Percentiles rank a stretch among this genome's conserved stretches.
Conservation (phyloP, 2,113 vertebrate species). For the Phalacrocorax pelagicus region DNA sequence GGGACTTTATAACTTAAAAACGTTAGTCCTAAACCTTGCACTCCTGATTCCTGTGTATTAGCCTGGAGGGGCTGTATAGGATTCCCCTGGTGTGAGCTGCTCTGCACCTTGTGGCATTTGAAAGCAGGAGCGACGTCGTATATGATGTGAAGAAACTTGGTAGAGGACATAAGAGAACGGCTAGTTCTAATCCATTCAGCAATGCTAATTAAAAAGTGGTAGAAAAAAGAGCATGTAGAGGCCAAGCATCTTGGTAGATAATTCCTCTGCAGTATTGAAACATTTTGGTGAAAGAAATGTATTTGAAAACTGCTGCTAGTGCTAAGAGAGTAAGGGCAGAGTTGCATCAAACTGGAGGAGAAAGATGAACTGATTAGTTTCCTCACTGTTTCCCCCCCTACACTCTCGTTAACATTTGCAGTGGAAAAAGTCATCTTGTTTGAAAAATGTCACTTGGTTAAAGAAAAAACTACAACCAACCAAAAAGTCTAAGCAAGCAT, state of each 20-base stretch:
- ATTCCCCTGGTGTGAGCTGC: background rate
- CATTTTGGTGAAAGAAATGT: background rate
- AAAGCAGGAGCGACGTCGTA: background rate
- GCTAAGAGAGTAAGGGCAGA: background rate
- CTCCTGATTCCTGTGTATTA: background rate
- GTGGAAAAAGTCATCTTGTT: conserved; percentile 8
- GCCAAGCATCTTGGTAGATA: background rate
- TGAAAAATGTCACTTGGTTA: conserved; percentile 17
- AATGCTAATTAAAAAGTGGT: background rate
- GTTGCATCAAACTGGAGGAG: background rate
- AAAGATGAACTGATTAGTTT: conserved; percentile 10
- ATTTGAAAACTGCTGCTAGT: background rate
- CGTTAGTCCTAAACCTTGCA: background rate
- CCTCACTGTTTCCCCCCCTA: background rate
- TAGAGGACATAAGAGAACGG: background rate
- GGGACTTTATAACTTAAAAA: background rate
- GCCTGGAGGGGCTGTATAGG: background rate
- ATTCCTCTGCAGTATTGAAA: background rate
- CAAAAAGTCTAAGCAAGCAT: background rate
- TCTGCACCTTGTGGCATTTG: background rate
- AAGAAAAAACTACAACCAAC: background rate
- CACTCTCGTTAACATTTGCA: conserved; percentile 1
- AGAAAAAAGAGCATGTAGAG: background rate
- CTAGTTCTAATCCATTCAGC: background rate
- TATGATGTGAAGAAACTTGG: background rate